Conservation (phyloP, 2,113 vertebrate genomes). For the Ailurus styani region DNA sequence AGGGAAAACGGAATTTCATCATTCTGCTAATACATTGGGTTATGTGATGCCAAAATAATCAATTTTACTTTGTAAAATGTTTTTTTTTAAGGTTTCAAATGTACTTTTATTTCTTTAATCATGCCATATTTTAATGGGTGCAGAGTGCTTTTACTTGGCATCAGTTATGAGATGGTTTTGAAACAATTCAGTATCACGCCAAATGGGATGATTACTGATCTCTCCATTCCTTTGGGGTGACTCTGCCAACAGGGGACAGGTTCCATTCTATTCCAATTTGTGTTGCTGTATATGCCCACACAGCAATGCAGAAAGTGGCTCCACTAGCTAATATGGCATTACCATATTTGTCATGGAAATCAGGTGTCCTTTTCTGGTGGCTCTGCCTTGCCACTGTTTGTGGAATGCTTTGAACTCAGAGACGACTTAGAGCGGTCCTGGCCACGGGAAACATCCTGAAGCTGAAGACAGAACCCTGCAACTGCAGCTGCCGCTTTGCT, state of each 20-base stretch:
- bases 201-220: conserved; percentile 72
- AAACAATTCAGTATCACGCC: conserved; percentile 49
- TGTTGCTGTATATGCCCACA: conserved; percentile 85
- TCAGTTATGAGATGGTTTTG: conserved; percentile 8
- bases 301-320: conserved; percentile 41
- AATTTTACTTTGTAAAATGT: neutral
- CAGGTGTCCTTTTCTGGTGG: conserved; percentile 74
- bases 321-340: conserved; percentile 79
- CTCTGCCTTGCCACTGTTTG: conserved; percentile 71
- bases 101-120: conserved; percentile 82
- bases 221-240: conserved; percentile 90
- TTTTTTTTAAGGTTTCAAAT: conserved; percentile 58
- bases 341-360: conserved; percentile 85
- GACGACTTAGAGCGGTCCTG: conserved; percentile 79
- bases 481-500: fast-evolving
- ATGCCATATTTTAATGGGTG: conserved; percentile 69
- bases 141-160: conserved; percentile 54
- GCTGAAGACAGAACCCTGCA: fast-evolving
- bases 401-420: conserved; percentile 79
- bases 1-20: neutral
- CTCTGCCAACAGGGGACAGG: conserved; percentile 90
- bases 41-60: neutral
- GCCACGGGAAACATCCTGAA: conserved; percentile 85
- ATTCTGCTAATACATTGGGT: neutral
- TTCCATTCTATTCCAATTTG: conserved; percentile 90